Conservation (phyloP, 2,113 vertebrate genomes). For the Scomber colias region DNA sequence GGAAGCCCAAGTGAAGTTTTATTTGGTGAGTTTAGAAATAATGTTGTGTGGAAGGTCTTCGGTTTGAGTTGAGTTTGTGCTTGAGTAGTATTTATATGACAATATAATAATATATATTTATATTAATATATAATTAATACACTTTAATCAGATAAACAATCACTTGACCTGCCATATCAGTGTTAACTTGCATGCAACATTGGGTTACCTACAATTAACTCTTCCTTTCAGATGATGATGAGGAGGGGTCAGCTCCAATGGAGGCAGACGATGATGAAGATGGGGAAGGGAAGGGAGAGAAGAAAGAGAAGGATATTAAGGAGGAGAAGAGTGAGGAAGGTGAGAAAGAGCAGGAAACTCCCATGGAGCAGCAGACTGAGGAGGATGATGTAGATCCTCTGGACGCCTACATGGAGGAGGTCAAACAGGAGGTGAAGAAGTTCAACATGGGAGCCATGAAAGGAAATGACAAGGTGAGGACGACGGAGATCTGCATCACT, state of each 20-base stretch:
- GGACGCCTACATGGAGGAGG: constrained; percentile 99
- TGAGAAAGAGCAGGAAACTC: constrained; percentile 87
- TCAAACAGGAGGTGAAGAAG: constrained; percentile 99
- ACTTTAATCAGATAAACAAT: no score
- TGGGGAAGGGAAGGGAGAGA: constrained; percentile 87
- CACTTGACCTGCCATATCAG: no score
- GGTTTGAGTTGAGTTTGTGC: no score
- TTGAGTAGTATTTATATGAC: no score
- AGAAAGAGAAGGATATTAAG: constrained; percentile 87
- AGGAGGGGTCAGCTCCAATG: constrained; percentile 72
- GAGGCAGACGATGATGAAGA: constrained; percentile 92
- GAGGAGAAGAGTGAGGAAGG: constrained; percentile 86
- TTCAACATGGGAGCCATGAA: constrained; percentile 97
- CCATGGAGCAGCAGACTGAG: constrained; percentile 80
- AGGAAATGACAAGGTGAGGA: constrained; percentile 93
- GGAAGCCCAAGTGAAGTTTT: no score
- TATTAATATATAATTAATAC: no score
- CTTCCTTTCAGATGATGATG: constrained; percentile 81
- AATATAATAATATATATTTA: no score
- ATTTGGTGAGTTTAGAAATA: no score
- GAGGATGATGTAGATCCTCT: constrained; percentile 94
- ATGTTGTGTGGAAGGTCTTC: no score
- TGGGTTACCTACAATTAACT: background rate
- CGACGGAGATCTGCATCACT: background rate
- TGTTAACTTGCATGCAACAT: no score